Evolutionary conservation across 2,797 vertebrate genomes (phyloP).

Genomic region (Tinamus major): DNA sequence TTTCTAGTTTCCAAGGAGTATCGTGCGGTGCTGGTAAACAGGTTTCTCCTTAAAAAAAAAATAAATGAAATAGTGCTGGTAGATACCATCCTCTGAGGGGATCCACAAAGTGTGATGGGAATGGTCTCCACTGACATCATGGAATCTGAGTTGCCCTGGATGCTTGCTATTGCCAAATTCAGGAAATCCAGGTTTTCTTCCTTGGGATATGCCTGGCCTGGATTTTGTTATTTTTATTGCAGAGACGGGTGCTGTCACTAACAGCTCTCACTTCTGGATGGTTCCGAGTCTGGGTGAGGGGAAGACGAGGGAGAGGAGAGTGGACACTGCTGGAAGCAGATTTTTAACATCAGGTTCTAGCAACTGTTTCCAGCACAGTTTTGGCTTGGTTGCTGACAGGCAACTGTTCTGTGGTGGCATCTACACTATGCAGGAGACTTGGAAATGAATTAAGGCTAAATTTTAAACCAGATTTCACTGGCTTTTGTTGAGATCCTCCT

Average conservation of each 20-base stretch:
- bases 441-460: not conserved
- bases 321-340: not conserved
- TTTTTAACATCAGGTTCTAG: not conserved
- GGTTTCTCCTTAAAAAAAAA: not conserved
- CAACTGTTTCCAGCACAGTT: not conserved
- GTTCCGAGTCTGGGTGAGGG: not conserved
- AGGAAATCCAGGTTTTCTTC: not conserved
- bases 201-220: not conserved
- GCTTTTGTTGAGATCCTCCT: not conserved
- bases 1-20: constrained; percentile 36
- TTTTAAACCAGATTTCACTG: not conserved
- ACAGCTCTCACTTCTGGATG: not conserved
- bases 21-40: constrained; percentile 11
- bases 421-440: not conserved
- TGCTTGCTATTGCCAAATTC: not conserved
- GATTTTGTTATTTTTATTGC: not conserved
- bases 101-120: not conserved
- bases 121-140: not conserved
- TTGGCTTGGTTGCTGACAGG: not conserved
- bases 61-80: not conserved
- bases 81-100: not conserved
- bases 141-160: not conserved
- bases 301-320: not conserved
- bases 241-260: not conserved
- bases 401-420: not conserved